Percentiles rank a stretch among this genome's conserved stretches.
Conservation (phyloP, 2,797 vertebrate species). For the Clarias fuscus region DNA sequence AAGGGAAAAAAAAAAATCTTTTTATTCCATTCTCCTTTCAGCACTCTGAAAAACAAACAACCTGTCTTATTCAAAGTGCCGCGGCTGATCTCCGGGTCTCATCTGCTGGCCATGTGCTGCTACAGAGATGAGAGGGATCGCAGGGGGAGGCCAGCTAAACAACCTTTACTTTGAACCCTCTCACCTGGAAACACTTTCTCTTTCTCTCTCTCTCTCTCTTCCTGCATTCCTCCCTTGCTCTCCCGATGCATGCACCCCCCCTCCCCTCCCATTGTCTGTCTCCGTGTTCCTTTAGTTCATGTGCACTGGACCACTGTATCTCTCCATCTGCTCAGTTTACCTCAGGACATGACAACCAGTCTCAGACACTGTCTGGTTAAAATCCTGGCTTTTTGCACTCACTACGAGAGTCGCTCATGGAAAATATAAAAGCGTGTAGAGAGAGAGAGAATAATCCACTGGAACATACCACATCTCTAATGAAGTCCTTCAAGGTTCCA, state of each 20-base stretch:
- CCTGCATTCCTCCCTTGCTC: conserved; percentile 48
- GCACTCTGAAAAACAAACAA: not conserved
- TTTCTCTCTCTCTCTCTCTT: conserved; percentile 30
- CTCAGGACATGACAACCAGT: conserved; percentile 56
- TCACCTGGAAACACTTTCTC: conserved; percentile 69
- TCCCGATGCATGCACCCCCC: conserved; percentile 25
- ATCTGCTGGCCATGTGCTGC: conserved; percentile 48
- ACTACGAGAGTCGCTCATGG: not conserved
- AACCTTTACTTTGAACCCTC: conserved; percentile 47
- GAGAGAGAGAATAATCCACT: conserved; percentile 1
- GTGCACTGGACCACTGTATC: not conserved
- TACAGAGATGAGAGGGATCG: conserved; percentile 24
- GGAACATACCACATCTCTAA: conserved; percentile 83
- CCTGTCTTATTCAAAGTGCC: not conserved
- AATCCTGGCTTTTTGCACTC: conserved; percentile 13
- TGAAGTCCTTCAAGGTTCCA: conserved; percentile 87
- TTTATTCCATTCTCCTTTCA: not conserved
- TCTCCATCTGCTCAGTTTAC: conserved; percentile 57
- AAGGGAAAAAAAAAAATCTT: not conserved
- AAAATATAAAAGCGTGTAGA: not conserved
- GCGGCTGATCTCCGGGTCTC: not conserved
- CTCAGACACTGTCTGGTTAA: conserved; percentile 36
- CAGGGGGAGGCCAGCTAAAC: conserved; percentile 48
- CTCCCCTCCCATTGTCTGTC: too few species aligned
- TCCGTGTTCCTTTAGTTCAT: conserved; percentile 2